Percentiles rank a stretch among this genome's conserved stretches.
phyloP scores from a whole-genome alignment of 1,140 invertebrate genomes.

The Phortica variegata region DNA sequence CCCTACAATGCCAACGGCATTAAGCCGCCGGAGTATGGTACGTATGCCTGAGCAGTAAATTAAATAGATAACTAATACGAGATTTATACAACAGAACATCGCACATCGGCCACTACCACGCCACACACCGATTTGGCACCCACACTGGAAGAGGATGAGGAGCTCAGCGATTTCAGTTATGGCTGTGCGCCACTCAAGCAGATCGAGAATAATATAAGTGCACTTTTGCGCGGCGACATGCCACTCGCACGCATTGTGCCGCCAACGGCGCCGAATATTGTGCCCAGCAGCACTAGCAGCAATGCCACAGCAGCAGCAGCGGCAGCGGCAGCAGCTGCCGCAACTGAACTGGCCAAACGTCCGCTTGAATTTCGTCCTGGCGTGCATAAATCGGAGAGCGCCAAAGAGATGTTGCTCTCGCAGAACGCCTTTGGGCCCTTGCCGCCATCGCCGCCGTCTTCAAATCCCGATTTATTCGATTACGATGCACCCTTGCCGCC shows the following conservation, averaged over 20 bases:
- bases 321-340: constrained; percentile 15
- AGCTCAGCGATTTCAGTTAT: constrained; percentile 58
- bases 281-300: not conserved
- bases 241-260: constrained; percentile 43
- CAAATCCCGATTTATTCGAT: constrained; percentile 52
- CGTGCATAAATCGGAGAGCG: constrained; percentile 69
- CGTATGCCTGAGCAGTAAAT: constrained; percentile 27
- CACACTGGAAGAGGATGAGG: constrained; percentile 67
- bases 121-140: constrained; percentile 59
- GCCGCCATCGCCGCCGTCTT: constrained; percentile 51
- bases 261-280: constrained; percentile 9
- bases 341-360: constrained; percentile 39
- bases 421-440: constrained; percentile 54
- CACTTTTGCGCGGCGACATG: constrained; percentile 61
- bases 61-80: constrained; percentile 11
- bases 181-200: constrained; percentile 60
- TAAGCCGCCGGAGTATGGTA: constrained; percentile 58
- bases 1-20: constrained; percentile 27
- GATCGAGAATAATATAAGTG: constrained; percentile 66
- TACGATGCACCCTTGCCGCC: constrained; percentile 73
- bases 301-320: constrained; percentile 1
- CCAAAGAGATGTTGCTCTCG: constrained; percentile 67
- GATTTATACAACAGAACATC: constrained; percentile 24
- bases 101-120: constrained; percentile 43
- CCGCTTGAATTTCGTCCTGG: constrained; percentile 57